Conservation (phyloP, 2,888 invertebrate species). For the Gari tellinella region DNA sequence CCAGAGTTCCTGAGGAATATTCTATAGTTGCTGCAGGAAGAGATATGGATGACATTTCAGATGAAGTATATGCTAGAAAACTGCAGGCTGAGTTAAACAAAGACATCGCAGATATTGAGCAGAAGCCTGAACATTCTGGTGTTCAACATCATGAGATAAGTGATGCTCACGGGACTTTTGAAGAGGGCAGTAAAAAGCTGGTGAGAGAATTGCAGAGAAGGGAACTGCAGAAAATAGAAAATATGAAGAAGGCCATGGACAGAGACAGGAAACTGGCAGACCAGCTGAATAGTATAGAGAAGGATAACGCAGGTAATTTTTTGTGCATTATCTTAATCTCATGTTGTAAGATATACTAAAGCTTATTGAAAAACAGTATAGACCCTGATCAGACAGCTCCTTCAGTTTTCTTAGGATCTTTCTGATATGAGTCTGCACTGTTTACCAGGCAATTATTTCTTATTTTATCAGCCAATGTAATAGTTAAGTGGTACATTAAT, state of each 20-base stretch:
- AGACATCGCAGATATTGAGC: background rate
- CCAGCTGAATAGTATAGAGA: slow-evolving; percentile 33
- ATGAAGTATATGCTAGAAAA: slow-evolving; percentile 19
- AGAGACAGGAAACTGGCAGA: slow-evolving; percentile 52
- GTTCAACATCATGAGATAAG: too few relatives aligned
- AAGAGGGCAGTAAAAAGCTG: background rate
- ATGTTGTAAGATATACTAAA: background rate
- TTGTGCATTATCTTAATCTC: background rate
- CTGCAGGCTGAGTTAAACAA: slow-evolving; percentile 11
- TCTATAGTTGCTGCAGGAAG: background rate
- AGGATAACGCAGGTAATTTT: background rate
- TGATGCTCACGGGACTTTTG: too few relatives aligned
- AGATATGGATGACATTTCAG: background rate
- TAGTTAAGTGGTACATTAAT: too few relatives aligned
- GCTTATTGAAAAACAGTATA: too few relatives aligned
- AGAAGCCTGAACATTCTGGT: background rate
- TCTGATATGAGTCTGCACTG: too few relatives aligned
- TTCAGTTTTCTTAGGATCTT: too few relatives aligned
- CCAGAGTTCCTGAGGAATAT: too few relatives aligned
- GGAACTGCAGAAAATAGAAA: slow-evolving; percentile 41
- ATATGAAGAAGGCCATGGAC: slow-evolving; percentile 20
- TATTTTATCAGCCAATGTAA: too few relatives aligned
- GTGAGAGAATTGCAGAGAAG: slow-evolving; percentile 38
- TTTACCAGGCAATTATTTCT: too few relatives aligned
- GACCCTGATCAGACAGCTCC: too few relatives aligned